phyloP scores from a whole-genome alignment of 2,888 invertebrate genomes.

The Patella ulyssiponensis region DNA sequence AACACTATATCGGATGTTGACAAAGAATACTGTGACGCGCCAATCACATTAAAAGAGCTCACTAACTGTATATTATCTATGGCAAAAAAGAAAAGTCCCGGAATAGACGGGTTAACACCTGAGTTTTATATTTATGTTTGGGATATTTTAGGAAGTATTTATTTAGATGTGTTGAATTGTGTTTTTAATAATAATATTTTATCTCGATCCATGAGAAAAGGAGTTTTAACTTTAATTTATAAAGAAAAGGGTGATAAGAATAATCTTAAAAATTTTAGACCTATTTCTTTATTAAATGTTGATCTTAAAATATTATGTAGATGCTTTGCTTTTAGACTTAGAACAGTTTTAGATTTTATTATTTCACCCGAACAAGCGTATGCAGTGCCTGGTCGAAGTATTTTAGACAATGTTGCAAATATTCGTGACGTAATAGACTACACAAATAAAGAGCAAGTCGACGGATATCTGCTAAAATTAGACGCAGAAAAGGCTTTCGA shows the following conservation, averaged over 20 bases:
- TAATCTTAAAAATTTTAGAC: slow-evolving; percentile 42
- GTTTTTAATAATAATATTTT: slow-evolving; percentile 23
- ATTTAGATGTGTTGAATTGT: no score
- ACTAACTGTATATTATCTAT: slow-evolving; percentile 24
- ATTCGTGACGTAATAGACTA: slow-evolving; percentile 39
- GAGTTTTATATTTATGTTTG: slow-evolving; percentile 13
- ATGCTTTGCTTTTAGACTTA: slow-evolving; percentile 36
- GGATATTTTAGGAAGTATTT: no score
- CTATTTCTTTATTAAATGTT: slow-evolving; percentile 44
- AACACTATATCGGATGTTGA: no score
- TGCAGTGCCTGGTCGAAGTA: slow-evolving; percentile 39
- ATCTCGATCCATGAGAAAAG: slow-evolving; percentile 21
- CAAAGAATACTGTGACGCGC: no score
- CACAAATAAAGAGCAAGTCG: slow-evolving; percentile 38
- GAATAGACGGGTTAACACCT: neutral
- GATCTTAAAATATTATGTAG: slow-evolving; percentile 47
- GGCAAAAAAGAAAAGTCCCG: slow-evolving; percentile 31
- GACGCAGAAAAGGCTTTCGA: slow-evolving; percentile 52
- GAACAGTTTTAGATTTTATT: slow-evolving; percentile 31
- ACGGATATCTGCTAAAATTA: slow-evolving; percentile 36
- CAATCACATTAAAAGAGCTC: no score
- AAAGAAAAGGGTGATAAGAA: slow-evolving; percentile 36
- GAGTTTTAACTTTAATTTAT: slow-evolving; percentile 37
- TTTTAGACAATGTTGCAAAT: slow-evolving; percentile 45
- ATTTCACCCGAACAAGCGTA: slow-evolving; percentile 45